phyloP scores from a whole-genome alignment of 1,140 invertebrate genomes.

The Ctenoplectra terminalis region DNA sequence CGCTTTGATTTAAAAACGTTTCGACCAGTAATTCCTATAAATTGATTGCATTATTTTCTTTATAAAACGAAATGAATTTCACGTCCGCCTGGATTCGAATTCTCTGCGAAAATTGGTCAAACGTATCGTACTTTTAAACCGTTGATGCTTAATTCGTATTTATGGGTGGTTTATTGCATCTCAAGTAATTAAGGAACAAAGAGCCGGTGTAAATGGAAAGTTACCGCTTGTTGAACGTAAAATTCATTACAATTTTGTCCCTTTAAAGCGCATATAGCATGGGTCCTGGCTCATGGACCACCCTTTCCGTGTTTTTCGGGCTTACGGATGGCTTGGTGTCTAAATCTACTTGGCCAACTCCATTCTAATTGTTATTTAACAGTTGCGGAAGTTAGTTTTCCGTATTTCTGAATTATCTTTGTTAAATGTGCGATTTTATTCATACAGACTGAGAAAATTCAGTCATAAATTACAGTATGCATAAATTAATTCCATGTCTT shows the following conservation, averaged over 20 bases:
- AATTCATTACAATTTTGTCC: slow-evolving; percentile 4
- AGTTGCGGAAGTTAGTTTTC: too few relatives aligned
- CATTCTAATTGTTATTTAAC: not conserved
- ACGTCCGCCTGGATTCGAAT: not conserved
- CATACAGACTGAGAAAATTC: too few relatives aligned
- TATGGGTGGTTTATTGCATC: not conserved
- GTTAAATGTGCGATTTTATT: too few relatives aligned
- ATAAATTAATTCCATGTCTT: too few relatives aligned
- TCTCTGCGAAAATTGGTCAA: not conserved
- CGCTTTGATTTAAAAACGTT: too few relatives aligned
- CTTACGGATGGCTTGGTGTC: not conserved
- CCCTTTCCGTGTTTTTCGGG: not conserved
- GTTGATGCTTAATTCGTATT: not conserved
- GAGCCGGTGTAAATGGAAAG: not conserved
- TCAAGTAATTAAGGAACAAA: not conserved
- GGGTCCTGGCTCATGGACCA: not conserved
- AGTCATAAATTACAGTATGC: too few relatives aligned
- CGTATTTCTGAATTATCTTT: too few relatives aligned
- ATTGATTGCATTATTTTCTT: too few relatives aligned
- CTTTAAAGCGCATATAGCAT: not conserved
- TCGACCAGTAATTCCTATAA: too few relatives aligned
- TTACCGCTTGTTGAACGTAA: not conserved
- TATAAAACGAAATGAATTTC: too few relatives aligned
- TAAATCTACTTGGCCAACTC: not conserved
- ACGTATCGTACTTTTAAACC: not conserved